Base-by-base conservation (phyloP, 1,140 invertebrate species). In the Drosophila cardini region DNA sequence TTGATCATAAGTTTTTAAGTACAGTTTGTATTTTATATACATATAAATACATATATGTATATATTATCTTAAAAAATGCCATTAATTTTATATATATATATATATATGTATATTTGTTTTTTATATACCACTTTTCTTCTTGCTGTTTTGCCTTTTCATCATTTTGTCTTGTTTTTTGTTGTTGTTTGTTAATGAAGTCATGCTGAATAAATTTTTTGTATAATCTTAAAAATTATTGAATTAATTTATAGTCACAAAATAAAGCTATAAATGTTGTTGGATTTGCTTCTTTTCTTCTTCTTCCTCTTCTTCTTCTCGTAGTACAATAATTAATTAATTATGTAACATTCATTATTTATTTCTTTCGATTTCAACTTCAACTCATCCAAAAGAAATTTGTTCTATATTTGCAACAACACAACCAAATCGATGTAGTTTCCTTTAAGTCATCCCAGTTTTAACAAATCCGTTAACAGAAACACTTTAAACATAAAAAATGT, bases 401-500 rank as follows among this genome's bases (percentile, higher is more conserved):
- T 73, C 60, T 77, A 77, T 53, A 68, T 62, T 78, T 72, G 68
- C 84, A 90, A 90, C 85, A 90, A 90, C 85, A 90, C 85, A 90
- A 90, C 85, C 85, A 83, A 90, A 90, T 90, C 85, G 85, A 90
- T 90, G 85, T 90, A 89, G 84, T 89, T 89, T 79, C 74, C 56
- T 82, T 63, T 82, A n/a, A n/a, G 4, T 61, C 18, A 6, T 15
- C 15, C 32, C n/a, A 9, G 18, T 69, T 2, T 13, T 6, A 72
- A 72, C 60, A 72, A 50, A 64, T 58, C 38, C 32, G 9, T 18
- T 50, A 80, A 79, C 52, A 30, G n/a, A 42, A 80, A 76, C 60
- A 45, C 16, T 74, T 60, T 34, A 26, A 26, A 26, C n/a, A n/a
- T n/a, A n/a, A n/a, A n/a, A n/a, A n/a, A n/a, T n/a, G n/a, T n/a